Evolutionary conservation across 2,888 invertebrate species (phyloP).

Genomic region (Xylophagus ater): DNA sequence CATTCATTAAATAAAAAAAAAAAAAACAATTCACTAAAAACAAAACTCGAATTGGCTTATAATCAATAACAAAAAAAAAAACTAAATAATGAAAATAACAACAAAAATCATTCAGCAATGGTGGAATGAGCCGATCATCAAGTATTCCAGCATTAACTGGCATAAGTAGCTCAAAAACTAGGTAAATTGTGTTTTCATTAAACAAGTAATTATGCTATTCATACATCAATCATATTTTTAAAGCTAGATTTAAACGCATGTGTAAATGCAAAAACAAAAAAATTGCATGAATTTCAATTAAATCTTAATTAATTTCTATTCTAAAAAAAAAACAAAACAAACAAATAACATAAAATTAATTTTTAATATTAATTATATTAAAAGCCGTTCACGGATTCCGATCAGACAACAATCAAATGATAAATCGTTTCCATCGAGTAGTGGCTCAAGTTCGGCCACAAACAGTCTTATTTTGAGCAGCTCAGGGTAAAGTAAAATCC

Average conservation of each 20-base stretch:
- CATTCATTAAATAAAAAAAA: conserved; percentile 16
- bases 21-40: conserved; percentile 11
- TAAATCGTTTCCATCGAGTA: conserved; percentile 33
- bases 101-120: conserved; percentile 37
- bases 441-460: conserved; percentile 27
- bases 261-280: too few relatives aligned
- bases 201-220: too few relatives aligned
- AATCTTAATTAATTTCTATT: conserved; percentile 8
- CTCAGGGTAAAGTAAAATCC: conserved; percentile 32
- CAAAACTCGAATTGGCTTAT: conserved; percentile 4
- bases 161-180: conserved; percentile 35
- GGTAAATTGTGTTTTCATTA: too few relatives aligned
- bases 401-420: conserved; percentile 36
- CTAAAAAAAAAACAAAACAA: not conserved
- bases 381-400: conserved; percentile 36
- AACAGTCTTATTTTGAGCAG: conserved; percentile 33
- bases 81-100: conserved; percentile 24
- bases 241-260: too few relatives aligned
- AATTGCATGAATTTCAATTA: conserved; percentile 13
- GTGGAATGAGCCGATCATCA: conserved; percentile 79
- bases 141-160: conserved; percentile 71
- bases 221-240: too few relatives aligned
- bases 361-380: conserved; percentile 15
- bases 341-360: too few relatives aligned
- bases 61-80: conserved; percentile 17